These are phyloP conservation scores for Caiman crocodilus DNA, from an alignment of 2,797 vertebrate genomes.

Conservation along the genomic window DNA sequence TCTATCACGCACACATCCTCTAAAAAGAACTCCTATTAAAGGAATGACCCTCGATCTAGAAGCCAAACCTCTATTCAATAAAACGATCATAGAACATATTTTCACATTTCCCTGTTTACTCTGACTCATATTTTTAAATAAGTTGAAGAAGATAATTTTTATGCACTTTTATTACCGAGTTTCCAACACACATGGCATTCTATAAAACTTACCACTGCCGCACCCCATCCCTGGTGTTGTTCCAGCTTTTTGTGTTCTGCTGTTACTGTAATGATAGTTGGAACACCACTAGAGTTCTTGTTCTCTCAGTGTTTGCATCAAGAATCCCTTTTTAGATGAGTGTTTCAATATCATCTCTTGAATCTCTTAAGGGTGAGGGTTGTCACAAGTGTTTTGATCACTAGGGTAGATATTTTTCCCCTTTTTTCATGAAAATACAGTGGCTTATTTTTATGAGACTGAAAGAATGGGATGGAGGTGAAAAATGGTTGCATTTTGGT, in stretches of 20 bases:
- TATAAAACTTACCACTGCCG: constrained; percentile 65
- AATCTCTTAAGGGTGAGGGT: neutral
- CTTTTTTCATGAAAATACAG: neutral
- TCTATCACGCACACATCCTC: neutral
- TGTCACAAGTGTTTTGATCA: neutral
- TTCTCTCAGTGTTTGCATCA: neutral
- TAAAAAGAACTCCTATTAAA: constrained; percentile 11
- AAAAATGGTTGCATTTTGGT: constrained; percentile 34
- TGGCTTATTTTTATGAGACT: constrained; percentile 19
- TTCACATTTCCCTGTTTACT: constrained; percentile 76
- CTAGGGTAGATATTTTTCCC: neutral
- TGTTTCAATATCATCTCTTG: neutral
- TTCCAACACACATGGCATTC: constrained; percentile 68
- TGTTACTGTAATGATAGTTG: neutral
- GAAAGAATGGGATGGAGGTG: neutral
- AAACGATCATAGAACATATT: constrained; percentile 56
- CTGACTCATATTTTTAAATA: constrained; percentile 73
- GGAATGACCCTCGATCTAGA: constrained; percentile 23
- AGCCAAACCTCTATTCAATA: constrained; percentile 45
- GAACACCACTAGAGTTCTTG: neutral
- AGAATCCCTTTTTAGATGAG: neutral
- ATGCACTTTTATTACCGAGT: constrained; percentile 74
- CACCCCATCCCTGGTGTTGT: constrained; percentile 37
- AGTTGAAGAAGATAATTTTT: constrained; percentile 72
- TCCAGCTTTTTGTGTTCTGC: constrained; percentile 41